Conservation (phyloP, 1,140 invertebrate genomes). For the Adoxophyes honmai region DNA sequence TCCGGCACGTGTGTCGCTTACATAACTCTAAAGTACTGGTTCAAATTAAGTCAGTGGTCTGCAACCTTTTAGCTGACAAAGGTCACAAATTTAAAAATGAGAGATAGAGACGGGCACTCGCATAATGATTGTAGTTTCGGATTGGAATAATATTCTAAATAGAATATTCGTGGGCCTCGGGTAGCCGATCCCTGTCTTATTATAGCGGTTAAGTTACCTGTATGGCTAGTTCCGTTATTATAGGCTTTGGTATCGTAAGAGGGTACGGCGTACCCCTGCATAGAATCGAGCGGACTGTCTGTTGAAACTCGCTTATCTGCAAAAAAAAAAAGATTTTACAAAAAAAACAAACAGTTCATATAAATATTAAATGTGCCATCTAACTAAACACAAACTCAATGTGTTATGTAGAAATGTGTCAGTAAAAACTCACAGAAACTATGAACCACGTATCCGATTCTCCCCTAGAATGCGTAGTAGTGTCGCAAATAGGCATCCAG, state of each 20-base stretch:
- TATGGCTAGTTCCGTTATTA: constrained; percentile 84
- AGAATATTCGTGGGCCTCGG: background rate
- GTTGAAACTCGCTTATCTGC: constrained; percentile 88
- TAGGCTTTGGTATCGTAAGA: constrained; percentile 89
- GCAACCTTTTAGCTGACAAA: too few relatives aligned
- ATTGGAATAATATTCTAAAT: too few relatives aligned
- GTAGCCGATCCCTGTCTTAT: background rate
- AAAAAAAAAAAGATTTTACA: constrained; percentile 19
- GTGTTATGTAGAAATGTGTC: too few relatives aligned
- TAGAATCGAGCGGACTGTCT: constrained; percentile 87
- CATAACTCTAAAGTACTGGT: too few relatives aligned
- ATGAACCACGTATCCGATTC: constrained; percentile 67
- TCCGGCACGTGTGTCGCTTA: too few relatives aligned
- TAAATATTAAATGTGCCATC: too few relatives aligned
- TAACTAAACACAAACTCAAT: too few relatives aligned
- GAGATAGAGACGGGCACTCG: too few relatives aligned
- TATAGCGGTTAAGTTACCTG: constrained; percentile 57
- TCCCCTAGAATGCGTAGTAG: constrained; percentile 80
- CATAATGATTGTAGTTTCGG: too few relatives aligned
- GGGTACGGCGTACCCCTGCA: constrained; percentile 94
- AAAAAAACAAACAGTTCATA: too few relatives aligned
- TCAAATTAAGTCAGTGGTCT: too few relatives aligned
- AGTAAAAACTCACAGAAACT: constrained; percentile 63
- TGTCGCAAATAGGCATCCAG: constrained; percentile 90
- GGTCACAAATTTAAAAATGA: too few relatives aligned